Evolutionary conservation across 2,113 vertebrate genomes (phyloP), one percentile per base, ranked within the genome.

Genomic region (Myotis lucifugus): DNA sequence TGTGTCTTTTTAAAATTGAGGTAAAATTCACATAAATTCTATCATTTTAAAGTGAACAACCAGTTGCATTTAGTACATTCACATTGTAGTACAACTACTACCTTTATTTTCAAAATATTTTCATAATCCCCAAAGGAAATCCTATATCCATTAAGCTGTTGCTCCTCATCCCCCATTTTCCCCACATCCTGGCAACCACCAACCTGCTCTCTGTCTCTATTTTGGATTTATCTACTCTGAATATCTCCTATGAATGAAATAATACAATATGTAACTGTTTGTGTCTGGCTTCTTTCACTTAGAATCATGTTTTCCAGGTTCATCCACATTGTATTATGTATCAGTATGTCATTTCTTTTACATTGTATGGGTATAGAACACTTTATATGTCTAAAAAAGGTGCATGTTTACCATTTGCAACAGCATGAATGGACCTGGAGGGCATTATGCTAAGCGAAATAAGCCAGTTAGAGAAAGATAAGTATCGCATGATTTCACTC

Each of bases 31-130:
- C 11, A 82, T 83, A 78, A 94, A 67, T 69, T 56, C 25, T 9
- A 69, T 89, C 61, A 46, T 78, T 91, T 85, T 17, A 76, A 85
- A 81, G 8, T 1, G 18, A 76, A 85, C 25, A 70, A 82, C 70
- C 34, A 82, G 34, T 54, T 50, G 7, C 13, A 85, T 40, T 72
- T 70, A 72, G 8, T 67, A 54, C 23, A 85, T 67, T 69, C 40
- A 12, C 54, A 69, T 6, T 67, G 25, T 52, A 59, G 15, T n/a
- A 83, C 5, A 46, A 52, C 8, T 42, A 81, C 67, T 25, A 54
- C 42, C 46, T 94, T 14, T 76, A 85, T 9, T 76, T 95, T 54
- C 64, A 77, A 83, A 87, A 88, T 40, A 85, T 92, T 85, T 93
- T 79, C 10, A 79, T 85, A 48, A 59, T 25, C 23, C 32, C 32